Base-by-base conservation (phyloP, 2,113 vertebrate species). In the Hippocampus guttulatus region DNA sequence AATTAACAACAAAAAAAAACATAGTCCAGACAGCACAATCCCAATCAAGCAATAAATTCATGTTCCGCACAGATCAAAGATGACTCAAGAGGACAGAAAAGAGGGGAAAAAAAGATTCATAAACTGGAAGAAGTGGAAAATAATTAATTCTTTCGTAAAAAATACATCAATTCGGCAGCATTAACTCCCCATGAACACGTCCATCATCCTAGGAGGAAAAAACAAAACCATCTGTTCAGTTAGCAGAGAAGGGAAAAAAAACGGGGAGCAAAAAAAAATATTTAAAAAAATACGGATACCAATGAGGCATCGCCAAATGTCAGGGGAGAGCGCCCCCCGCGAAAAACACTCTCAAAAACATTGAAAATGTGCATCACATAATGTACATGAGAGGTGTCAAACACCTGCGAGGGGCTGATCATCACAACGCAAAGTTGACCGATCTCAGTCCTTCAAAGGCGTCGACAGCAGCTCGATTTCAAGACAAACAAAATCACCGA, bases 161-260 rank as follows among this genome's bases (percentile, higher is more conserved):
- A 90, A 89, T 90, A 88, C 84, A 87, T 85, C 86, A 80, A 86
- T 84, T 81, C 69, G 75, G 75, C 85, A 88, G 83, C 85, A 85
- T 83, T 64, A 78, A 79, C 67, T 78, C 83, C 71, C 79, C n/a
- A 74, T 70, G 2, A 74, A 75, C 68, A 82, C 74, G 80, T 87
- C 74, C 30, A 77, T 75, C 71, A 78, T 78, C 62, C 63, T 67
- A 68, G 38, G 64, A 73, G 69, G 41, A 45, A 66, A 78, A 77
- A 71, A 23, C 58, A 73, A 72, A 70, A 52, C 7, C 65, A 76
- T 75, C 76, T 85, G 72, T 81, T 86, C 75, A 85, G 76, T 72
- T 71, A 74, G 63, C 72, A 51, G 76, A 6, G 6, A 49, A 7
- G 18, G 18, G 69, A 66, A 69, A 66, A 76, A 81, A 82, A 76